These are phyloP conservation scores for Myripristis murdjan DNA, from an alignment of 2,797 vertebrate genomes.

Conservation along the genomic window DNA sequence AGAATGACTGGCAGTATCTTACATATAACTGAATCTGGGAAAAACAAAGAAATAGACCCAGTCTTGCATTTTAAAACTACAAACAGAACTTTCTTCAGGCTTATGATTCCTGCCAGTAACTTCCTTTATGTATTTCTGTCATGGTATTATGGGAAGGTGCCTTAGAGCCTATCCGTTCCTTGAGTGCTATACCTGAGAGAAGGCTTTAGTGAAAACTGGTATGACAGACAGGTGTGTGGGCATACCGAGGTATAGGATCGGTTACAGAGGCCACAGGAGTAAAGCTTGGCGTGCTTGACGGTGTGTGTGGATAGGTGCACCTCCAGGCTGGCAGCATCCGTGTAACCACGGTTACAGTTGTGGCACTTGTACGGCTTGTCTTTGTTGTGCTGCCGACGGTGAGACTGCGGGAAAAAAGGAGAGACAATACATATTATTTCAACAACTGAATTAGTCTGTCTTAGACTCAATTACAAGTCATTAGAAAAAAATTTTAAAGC, in stretches of 20 bases:
- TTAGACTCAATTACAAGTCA: no score
- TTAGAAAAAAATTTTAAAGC: no score
- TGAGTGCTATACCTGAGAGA: no score
- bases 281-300: slow-evolving; percentile 98
- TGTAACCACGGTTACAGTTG: slow-evolving; percentile 98
- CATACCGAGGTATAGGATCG: slow-evolving; percentile 96
- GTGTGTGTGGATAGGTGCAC: slow-evolving; percentile 97
- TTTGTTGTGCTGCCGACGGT: slow-evolving; percentile 99
- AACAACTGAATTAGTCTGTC: no score
- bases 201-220: not conserved
- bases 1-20: no score
- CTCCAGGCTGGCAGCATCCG: slow-evolving; percentile 94
- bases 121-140: no score
- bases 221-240: not conserved
- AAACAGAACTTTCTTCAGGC: not conserved
- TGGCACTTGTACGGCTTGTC: slow-evolving; percentile 99
- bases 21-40: no score
- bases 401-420: slow-evolving; percentile 85
- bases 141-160: no score
- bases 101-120: no score
- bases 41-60: no score
- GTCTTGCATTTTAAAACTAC: not conserved
- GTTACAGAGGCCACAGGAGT: slow-evolving; percentile 96
- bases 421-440: not conserved
- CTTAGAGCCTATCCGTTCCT: no score